These are phyloP conservation scores for Notiomystis cincta DNA, from an alignment of 2,113 vertebrate genomes.

Conservation along the genomic window DNA sequence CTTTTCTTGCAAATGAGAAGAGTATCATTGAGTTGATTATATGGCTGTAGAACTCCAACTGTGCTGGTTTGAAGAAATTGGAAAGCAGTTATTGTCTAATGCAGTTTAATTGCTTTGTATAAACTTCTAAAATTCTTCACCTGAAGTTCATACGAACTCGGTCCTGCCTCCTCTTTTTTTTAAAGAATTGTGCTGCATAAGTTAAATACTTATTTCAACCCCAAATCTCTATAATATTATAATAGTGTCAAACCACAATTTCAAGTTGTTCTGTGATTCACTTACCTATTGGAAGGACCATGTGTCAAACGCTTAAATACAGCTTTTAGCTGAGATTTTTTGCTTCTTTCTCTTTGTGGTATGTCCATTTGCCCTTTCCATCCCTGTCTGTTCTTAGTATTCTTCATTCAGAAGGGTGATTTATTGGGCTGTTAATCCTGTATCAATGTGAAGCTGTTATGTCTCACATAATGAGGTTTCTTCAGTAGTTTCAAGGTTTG, in stretches of 20 bases:
- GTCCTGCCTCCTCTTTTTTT: rapidly evolving
- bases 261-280: background rate
- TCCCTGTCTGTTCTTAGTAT: background rate
- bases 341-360: background rate
- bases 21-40: slow-evolving; percentile 35
- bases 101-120: background rate
- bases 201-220: background rate
- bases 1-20: background rate
- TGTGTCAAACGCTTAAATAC: background rate
- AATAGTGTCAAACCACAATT: background rate
- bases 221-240: background rate
- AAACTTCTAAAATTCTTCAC: background rate
- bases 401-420: background rate
- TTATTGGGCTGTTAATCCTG: background rate
- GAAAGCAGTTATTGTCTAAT: slow-evolving; percentile 12
- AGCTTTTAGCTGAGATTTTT: background rate
- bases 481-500: background rate
- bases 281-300: background rate
- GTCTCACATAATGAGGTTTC: background rate
- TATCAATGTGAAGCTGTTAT: background rate
- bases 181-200: background rate
- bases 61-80: background rate
- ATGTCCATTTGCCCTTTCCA: background rate
- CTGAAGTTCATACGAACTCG: background rate
- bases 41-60: background rate